Percentiles rank a stretch among this genome's conserved stretches.
Evolutionary conservation across 2,797 vertebrate species (phyloP).

Genomic region (Perodicticus potto): DNA sequence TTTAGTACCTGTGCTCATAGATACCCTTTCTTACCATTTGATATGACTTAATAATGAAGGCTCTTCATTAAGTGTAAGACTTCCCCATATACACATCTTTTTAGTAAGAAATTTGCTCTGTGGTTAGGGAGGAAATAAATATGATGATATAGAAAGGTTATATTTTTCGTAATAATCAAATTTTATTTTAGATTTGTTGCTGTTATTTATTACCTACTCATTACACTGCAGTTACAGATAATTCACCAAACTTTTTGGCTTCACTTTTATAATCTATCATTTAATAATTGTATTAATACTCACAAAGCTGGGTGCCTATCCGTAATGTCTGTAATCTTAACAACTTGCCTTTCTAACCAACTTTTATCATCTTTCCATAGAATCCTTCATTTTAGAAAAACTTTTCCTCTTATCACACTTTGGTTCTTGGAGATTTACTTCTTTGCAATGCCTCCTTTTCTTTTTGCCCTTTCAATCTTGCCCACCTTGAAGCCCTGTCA

Average conservation of each 20-base stretch:
- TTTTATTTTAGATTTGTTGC: not conserved
- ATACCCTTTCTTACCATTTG: not conserved
- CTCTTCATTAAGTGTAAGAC: not conserved
- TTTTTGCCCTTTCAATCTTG: not conserved
- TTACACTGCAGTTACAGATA: not conserved
- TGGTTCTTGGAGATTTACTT: not conserved
- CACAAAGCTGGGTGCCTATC: not conserved
- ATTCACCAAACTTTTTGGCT: not conserved
- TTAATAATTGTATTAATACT: not conserved
- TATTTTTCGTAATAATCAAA: not conserved
- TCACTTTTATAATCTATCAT: not conserved
- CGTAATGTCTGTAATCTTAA: not conserved
- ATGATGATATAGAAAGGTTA: not conserved
- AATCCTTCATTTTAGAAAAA: slow-evolving; percentile 3
- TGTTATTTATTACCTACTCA: not conserved
- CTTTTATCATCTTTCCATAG: not conserved
- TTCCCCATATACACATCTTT: not conserved
- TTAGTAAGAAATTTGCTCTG: not conserved
- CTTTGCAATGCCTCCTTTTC: not conserved
- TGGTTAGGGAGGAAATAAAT: not conserved
- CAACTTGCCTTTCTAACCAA: not conserved
- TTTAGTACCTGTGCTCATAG: not conserved
- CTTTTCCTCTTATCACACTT: not conserved
- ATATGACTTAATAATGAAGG: not conserved
- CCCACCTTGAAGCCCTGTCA: not conserved